phyloP scores from a whole-genome alignment of 2,888 invertebrate genomes.

The Sclerodermus sp. region DNA sequence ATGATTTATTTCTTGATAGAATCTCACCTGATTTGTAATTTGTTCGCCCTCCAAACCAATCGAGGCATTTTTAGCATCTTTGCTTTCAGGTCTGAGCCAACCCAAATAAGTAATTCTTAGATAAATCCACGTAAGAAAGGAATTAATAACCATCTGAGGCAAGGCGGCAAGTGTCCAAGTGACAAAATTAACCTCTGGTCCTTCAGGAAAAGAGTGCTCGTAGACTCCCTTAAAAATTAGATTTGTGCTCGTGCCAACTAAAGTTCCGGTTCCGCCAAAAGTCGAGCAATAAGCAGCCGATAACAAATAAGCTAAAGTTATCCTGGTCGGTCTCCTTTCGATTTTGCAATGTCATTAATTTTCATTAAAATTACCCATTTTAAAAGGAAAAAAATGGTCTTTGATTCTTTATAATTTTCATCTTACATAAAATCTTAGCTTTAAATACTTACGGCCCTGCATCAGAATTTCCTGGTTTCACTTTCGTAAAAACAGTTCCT shows the following conservation, averaged over 20 bases:
- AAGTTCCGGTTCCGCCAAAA: constrained; percentile 56
- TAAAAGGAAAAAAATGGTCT: no score
- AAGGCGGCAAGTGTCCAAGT: constrained; percentile 59
- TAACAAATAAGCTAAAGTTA: constrained; percentile 45
- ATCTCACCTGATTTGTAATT: constrained; percentile 42
- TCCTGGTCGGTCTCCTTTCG: constrained; percentile 30
- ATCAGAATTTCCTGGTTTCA: constrained; percentile 8
- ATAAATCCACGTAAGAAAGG: constrained; percentile 58
- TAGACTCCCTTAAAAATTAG: constrained; percentile 54
- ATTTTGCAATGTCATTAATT: no score
- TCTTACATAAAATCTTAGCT: no score
- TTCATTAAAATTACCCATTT: no score
- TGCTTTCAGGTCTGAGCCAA: constrained; percentile 35
- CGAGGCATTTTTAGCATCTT: constrained; percentile 30
- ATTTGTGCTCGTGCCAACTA: constrained; percentile 58
- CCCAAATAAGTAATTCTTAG: constrained; percentile 52
- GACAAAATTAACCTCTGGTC: constrained; percentile 53
- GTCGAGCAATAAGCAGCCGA: constrained; percentile 52
- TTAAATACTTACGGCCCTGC: constrained; percentile 16
- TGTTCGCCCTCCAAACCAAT: constrained; percentile 40
- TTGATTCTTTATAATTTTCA: no score
- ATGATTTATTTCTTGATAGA: no score
- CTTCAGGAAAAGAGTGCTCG: constrained; percentile 42
- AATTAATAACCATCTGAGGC: constrained; percentile 57
- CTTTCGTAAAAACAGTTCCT: constrained; percentile 15